Evolutionary conservation across 2,797 vertebrate species (phyloP).

Genomic region (Myotis pilosus): DNA sequence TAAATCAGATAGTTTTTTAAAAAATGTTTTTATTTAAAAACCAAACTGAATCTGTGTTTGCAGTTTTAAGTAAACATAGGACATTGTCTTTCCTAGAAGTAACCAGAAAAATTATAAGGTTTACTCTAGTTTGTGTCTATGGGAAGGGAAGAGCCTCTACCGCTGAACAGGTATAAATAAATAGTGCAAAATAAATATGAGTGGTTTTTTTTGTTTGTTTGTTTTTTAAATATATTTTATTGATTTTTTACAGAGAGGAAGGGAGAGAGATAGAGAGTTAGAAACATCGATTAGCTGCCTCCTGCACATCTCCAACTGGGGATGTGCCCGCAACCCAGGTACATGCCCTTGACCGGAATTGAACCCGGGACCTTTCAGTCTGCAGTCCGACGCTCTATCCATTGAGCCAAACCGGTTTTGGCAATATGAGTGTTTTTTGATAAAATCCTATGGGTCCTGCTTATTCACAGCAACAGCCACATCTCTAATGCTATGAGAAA

Average conservation of each 20-base stretch:
- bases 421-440: background rate
- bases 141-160: background rate
- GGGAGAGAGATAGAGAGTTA: too few species aligned
- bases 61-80: background rate
- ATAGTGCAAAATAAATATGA: background rate
- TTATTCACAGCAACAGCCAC: constrained; percentile 18
- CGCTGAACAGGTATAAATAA: background rate
- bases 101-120: background rate
- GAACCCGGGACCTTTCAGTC: too few species aligned
- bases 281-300: too few species aligned
- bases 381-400: too few species aligned
- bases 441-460: background rate
- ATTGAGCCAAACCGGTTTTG: too few species aligned
- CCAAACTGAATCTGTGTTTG: background rate
- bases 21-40: too few species aligned
- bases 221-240: too few species aligned
- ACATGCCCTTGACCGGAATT: too few species aligned
- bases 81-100: background rate
- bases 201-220: too few species aligned
- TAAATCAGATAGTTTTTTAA: background rate
- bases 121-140: background rate
- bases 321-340: too few species aligned
- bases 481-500: background rate
- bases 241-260: too few species aligned
- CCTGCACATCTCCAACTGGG: too few species aligned